Evolutionary conservation across 2,797 vertebrate species (phyloP), one percentile per base, ranked within the genome.

Genomic region (Sebastes hubbsi): DNA sequence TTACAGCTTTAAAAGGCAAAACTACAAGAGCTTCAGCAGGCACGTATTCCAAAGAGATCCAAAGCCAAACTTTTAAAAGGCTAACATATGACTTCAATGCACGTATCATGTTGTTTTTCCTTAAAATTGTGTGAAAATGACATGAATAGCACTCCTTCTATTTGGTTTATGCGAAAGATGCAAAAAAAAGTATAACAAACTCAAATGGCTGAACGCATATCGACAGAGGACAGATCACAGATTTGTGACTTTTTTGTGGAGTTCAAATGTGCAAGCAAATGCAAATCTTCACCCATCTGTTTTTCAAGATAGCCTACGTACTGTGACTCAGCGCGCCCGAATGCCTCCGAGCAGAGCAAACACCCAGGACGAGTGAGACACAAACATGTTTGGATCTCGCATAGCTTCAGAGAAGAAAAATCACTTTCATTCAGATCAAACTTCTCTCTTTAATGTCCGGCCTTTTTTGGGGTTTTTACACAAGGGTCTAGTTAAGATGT

Each of bases 71-170:
- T 56, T 38, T 73, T 29, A 32, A 65, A 20, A 55, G 20, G 36
- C 46, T 75, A 60, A 78, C 70, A 69, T 72, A 38, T 64, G 67
- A 75, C 46, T 62, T 60, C 1, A 18, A 64, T 63, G 34, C 27
- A 65, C 13, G 14, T 8, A 56, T 63, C 3, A 18, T 30, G 4
- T 56, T 5, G 1, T 55, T 67, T 52, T 16, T 36, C 55, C 38
- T 24, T n/a, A 49, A 49, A 32, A 46, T 7, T 36, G 27, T 65
- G 60, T 38, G 58, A 32, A 49, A 27, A 49, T 60, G 2, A 11
- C 55, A 42, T 25, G 13, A 54, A 55, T 27, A 38, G 16, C 12
- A 36, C 10, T 59, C 16, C 11, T 14, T 60, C 11, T 14, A 13
- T 34, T 64, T 68, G 36, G 20, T 73, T 77, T 46, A 56, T 52